A percentile compares a stretch with the other conserved stretches of the same genome.
These are phyloP conservation scores for Cosmopolites sordidus DNA, from an alignment of 2,888 invertebrate species.

Conservation along the genomic window DNA sequence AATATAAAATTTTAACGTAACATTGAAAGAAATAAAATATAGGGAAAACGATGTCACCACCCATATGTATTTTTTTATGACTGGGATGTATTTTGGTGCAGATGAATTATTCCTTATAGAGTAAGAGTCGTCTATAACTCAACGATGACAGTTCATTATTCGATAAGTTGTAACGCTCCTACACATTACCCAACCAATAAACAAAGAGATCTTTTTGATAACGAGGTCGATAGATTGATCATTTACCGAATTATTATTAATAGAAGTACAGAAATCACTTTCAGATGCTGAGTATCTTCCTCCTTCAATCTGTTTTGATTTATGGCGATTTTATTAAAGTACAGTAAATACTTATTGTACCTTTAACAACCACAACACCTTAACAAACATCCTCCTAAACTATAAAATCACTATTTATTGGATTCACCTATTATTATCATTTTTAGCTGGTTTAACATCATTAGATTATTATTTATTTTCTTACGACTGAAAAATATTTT, in stretches of 20 bases:
- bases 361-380: too few relatives aligned
- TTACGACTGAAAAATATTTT: too few relatives aligned
- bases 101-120: slow-evolving; percentile 9
- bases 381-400: too few relatives aligned
- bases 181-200: slow-evolving; percentile 37
- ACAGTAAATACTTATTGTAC: background rate
- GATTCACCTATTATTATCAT: too few relatives aligned
- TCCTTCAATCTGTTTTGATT: slow-evolving; percentile 17
- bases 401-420: too few relatives aligned
- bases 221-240: slow-evolving; percentile 32
- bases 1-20: too few relatives aligned
- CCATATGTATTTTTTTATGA: too few relatives aligned
- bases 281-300: slow-evolving; percentile 17
- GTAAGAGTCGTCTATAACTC: slow-evolving; percentile 43
- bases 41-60: too few relatives aligned
- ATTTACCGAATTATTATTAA: slow-evolving; percentile 32
- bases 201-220: slow-evolving; percentile 35
- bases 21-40: too few relatives aligned
- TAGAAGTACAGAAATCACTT: slow-evolving; percentile 11
- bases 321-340: slow-evolving; percentile 2
- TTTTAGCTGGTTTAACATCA: too few relatives aligned
- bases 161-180: slow-evolving; percentile 45
- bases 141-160: slow-evolving; percentile 47
- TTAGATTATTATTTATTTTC: too few relatives aligned
- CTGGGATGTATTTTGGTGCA: slow-evolving; percentile 23